Conservation (phyloP, 2,113 vertebrate genomes). For the Corythornis madagascariensis region DNA sequence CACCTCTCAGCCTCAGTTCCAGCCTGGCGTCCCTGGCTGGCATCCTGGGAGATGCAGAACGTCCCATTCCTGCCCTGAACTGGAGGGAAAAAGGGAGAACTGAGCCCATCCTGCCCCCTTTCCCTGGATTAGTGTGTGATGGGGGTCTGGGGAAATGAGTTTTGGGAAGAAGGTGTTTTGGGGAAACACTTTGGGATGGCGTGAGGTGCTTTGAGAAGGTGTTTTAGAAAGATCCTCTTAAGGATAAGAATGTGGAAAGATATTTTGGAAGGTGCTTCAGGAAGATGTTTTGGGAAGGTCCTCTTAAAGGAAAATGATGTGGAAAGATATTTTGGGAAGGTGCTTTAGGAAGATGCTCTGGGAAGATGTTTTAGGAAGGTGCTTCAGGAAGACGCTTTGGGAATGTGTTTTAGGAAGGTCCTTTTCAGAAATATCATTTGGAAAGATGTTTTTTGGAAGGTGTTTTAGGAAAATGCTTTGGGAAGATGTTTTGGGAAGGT, state of each 20-base stretch:
- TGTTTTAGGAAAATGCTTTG: background rate
- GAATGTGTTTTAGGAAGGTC: background rate
- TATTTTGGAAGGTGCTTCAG: background rate
- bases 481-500: background rate
- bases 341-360: accelerated
- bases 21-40: accelerated
- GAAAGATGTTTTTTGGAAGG: too few relatives aligned
- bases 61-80: background rate
- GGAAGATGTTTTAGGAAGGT: background rate
- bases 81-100: too few relatives aligned
- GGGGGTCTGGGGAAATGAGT: background rate
- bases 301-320: background rate
- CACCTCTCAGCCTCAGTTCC: background rate
- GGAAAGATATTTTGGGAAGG: accelerated
- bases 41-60: accelerated
- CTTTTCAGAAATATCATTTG: too few relatives aligned
- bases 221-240: background rate
- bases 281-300: background rate
- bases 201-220: background rate
- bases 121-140: too few relatives aligned
- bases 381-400: background rate
- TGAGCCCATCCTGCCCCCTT: accelerated
- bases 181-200: background rate
- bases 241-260: too few relatives aligned
- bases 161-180: background rate